Conservation (phyloP, 2,113 vertebrate genomes). For the Condylura cristata region DNA sequence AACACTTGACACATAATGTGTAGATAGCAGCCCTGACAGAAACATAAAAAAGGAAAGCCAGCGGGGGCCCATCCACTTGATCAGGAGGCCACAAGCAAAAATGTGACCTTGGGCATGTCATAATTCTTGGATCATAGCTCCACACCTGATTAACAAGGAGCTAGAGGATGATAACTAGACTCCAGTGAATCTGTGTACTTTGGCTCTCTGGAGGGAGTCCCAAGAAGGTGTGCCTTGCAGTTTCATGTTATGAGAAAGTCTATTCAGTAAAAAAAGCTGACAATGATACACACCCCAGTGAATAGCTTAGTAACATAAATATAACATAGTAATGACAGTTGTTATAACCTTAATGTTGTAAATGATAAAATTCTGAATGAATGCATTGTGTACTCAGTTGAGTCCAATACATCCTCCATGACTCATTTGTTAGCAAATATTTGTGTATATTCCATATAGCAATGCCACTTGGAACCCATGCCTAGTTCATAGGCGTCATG, state of each 20-base stretch:
- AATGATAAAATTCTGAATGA: slow-evolving; percentile 50
- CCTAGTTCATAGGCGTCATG: neutral
- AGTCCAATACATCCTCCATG: neutral
- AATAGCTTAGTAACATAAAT: slow-evolving; percentile 59
- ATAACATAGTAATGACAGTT: slow-evolving; percentile 21
- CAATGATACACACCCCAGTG: neutral
- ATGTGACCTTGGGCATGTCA: neutral
- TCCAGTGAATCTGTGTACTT: neutral
- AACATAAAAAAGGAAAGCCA: neutral
- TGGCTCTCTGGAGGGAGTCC: neutral
- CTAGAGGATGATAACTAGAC: neutral
- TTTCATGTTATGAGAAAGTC: slow-evolving; percentile 4
- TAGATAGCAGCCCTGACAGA: neutral
- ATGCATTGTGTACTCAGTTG: neutral
- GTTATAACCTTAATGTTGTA: neutral
- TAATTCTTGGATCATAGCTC: neutral
- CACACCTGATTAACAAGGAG: neutral
- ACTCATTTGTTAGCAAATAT: neutral
- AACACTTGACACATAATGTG: neutral
- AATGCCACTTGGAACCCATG: neutral
- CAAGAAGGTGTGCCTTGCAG: slow-evolving; percentile 22
- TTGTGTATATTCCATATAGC: neutral
- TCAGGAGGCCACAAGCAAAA: neutral
- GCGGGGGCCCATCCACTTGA: neutral
- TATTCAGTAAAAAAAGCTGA: slow-evolving; percentile 14